These are phyloP conservation scores for Nicator chloris DNA, from an alignment of 2,113 vertebrate species.

Conservation along the genomic window DNA sequence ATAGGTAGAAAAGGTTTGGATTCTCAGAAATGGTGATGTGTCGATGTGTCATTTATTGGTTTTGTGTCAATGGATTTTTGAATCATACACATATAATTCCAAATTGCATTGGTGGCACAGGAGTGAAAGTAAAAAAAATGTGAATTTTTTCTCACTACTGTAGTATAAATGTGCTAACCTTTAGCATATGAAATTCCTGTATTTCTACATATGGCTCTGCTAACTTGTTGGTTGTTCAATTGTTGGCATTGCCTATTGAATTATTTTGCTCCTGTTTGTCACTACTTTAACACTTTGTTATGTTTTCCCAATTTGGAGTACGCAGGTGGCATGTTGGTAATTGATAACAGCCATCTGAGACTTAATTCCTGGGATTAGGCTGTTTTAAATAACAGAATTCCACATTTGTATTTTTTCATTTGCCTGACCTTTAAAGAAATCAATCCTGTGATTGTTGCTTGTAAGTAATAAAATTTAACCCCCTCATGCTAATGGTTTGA, in stretches of 20 bases:
- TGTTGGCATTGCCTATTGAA: not conserved
- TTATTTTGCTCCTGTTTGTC: not conserved
- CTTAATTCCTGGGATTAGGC: not conserved
- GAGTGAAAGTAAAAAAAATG: not conserved
- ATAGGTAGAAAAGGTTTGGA: not conserved
- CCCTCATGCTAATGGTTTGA: not conserved
- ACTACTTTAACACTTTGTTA: not conserved
- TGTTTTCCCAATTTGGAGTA: not conserved
- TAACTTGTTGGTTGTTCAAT: not conserved
- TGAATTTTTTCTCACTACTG: not conserved
- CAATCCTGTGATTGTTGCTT: not conserved
- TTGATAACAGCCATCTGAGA: not conserved
- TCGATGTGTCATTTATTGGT: not conserved
- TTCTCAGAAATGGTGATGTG: not conserved
- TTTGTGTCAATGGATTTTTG: not conserved
- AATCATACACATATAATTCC: not conserved
- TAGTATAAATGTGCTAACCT: not conserved
- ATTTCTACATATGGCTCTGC: not conserved
- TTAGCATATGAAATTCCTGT: not conserved
- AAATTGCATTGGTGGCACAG: not conserved
- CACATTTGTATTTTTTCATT: not conserved
- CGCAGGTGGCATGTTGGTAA: not conserved
- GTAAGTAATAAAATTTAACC: not conserved
- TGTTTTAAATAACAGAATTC: not conserved
- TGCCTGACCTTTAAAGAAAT: not conserved